Evolutionary conservation across 2,113 vertebrate species (phyloP).

Genomic region (Pipra filicauda): DNA sequence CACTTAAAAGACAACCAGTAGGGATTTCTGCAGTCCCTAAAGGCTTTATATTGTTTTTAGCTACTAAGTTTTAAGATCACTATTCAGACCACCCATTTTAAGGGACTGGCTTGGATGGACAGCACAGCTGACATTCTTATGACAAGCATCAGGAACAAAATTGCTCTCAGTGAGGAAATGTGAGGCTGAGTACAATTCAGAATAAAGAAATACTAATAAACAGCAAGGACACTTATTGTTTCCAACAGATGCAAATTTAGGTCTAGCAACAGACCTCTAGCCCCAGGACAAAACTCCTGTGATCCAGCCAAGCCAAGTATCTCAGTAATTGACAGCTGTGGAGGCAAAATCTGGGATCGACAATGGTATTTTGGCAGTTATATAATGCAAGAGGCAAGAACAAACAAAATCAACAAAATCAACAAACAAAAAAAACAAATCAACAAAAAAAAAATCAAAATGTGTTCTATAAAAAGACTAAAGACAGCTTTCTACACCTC

Average conservation of each 20-base stretch:
- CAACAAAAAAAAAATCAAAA: neutral
- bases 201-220: constrained; percentile 2
- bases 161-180: neutral
- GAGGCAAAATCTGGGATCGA: constrained; percentile 32
- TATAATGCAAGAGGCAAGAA: neutral
- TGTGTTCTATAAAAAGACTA: constrained; percentile 25
- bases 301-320: constrained; percentile 10
- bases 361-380: constrained; percentile 12
- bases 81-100: neutral
- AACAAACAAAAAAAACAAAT: neutral
- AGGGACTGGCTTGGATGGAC: neutral
- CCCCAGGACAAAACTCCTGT: constrained; percentile 19
- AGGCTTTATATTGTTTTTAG: neutral
- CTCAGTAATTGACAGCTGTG: neutral
- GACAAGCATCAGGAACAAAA: neutral
- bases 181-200: neutral
- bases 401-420: neutral
- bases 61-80: neutral
- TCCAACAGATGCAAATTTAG: constrained; percentile 15
- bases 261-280: constrained; percentile 42
- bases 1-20: neutral
- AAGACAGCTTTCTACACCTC: constrained; percentile 15
- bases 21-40: neutral
- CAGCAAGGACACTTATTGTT: constrained; percentile 8
- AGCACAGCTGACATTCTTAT: neutral